phyloP scores from a whole-genome alignment of 2,888 invertebrate species.

The Acrobasis consociella region DNA sequence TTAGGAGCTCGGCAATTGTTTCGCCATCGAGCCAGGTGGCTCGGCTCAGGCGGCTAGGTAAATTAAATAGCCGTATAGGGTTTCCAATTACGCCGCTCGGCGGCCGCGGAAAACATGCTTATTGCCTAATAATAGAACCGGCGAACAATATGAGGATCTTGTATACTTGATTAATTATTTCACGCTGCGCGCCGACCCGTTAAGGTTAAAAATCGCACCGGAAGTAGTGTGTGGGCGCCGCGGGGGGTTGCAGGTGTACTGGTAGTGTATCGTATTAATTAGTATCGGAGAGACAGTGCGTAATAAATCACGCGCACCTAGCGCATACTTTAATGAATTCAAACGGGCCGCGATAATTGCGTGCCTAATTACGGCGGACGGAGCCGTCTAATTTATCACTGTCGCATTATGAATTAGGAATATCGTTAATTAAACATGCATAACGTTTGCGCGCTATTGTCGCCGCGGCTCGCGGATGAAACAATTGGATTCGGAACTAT shows the following conservation, averaged over 20 bases:
- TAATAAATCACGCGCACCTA: slow-evolving; percentile 74
- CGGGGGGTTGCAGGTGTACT: slow-evolving; percentile 42
- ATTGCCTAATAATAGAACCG: slow-evolving; percentile 74
- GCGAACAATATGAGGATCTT: slow-evolving; percentile 63
- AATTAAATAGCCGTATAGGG: slow-evolving; percentile 78
- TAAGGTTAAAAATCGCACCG: slow-evolving; percentile 54
- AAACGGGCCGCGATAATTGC: slow-evolving; percentile 79
- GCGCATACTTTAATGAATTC: slow-evolving; percentile 76
- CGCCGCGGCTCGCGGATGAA: slow-evolving; percentile 38
- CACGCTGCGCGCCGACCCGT: slow-evolving; percentile 39
- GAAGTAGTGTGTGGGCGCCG: slow-evolving; percentile 48
- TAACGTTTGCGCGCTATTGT: slow-evolving; percentile 64
- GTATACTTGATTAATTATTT: slow-evolving; percentile 67
- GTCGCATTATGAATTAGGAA: slow-evolving; percentile 81
- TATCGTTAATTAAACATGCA: slow-evolving; percentile 78
- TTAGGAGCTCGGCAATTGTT: slow-evolving; percentile 80
- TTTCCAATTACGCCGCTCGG: slow-evolving; percentile 71
- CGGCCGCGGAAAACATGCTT: slow-evolving; percentile 66
- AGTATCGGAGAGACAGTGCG: slow-evolving; percentile 65
- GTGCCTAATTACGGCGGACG: slow-evolving; percentile 77
- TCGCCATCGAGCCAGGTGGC: slow-evolving; percentile 79
- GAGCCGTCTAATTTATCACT: slow-evolving; percentile 77
- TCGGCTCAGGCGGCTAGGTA: slow-evolving; percentile 66
- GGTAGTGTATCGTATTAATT: slow-evolving; percentile 71
- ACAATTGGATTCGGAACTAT: slow-evolving; percentile 64